phyloP scores from a whole-genome alignment of 2,113 vertebrate species.

The Oryzias woworae region DNA sequence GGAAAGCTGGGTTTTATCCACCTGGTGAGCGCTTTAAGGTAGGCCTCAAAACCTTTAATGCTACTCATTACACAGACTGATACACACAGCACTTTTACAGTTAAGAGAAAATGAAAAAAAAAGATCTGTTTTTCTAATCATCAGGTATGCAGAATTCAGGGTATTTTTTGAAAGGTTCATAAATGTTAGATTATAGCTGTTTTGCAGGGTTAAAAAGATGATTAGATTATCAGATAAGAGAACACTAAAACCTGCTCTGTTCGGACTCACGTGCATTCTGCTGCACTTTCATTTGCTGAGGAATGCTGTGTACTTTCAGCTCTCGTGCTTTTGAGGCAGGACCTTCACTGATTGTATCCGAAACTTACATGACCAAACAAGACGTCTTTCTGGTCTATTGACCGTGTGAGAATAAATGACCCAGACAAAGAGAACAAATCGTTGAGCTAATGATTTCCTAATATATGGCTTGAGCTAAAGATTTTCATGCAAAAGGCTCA shows the following conservation, averaged over 20 bases:
- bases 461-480: too few species aligned
- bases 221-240: not conserved
- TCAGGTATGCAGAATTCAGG: not conserved
- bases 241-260: not conserved
- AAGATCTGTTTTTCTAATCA: not conserved
- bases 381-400: too few species aligned
- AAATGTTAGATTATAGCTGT: not conserved
- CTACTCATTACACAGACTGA: not conserved
- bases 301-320: not conserved
- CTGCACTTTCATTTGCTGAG: conserved; percentile 15
- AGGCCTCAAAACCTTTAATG: not conserved
- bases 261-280: not conserved
- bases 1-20: conserved; percentile 6
- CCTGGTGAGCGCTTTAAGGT: conserved; percentile 33
- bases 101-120: accelerated
- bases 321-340: not conserved
- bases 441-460: too few species aligned
- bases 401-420: too few species aligned
- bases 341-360: too few species aligned
- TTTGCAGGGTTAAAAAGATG: not conserved
- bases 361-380: too few species aligned
- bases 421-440: too few species aligned
- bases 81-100: too few species aligned
- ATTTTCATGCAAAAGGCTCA: too few species aligned
- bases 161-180: not conserved